A percentile compares a stretch with the other conserved stretches of the same genome.
phyloP scores from a whole-genome alignment of 2,113 vertebrate species.

The Jaculus jaculus region DNA sequence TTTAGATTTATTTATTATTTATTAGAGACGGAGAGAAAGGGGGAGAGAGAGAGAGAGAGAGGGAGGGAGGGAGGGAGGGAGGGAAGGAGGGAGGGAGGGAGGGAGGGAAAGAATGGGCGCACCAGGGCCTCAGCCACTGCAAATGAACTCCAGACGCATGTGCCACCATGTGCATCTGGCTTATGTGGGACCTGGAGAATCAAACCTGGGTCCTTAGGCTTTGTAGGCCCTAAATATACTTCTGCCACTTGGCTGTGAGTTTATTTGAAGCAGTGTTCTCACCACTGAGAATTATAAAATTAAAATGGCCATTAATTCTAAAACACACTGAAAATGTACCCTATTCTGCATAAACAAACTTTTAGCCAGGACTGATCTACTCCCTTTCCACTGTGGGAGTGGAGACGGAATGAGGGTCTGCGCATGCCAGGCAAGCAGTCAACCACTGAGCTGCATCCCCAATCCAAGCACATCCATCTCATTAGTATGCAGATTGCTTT shows the following conservation, averaged over 20 bases:
- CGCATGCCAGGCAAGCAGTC: not conserved
- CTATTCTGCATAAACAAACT: not conserved
- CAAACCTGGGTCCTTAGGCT: too few species aligned
- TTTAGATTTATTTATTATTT: too few species aligned
- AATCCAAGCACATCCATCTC: not conserved
- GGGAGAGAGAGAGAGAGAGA: too few species aligned
- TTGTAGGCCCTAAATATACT: not conserved
- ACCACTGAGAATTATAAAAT: not conserved
- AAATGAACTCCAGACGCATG: too few species aligned
- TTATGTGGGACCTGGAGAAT: too few species aligned
- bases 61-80: too few species aligned
- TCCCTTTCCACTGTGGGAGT: not conserved
- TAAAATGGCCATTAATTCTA: not conserved
- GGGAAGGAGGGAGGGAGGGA: too few species aligned
- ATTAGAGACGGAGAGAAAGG: too few species aligned
- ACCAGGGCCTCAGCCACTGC: too few species aligned
- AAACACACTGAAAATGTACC: not conserved
- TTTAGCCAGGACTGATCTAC: not conserved
- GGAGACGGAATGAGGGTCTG: not conserved
- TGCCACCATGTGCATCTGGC: too few species aligned
- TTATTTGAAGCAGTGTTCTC: not conserved
- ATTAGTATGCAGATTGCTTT: not conserved
- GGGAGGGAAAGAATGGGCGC: too few species aligned
- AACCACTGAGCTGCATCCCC: not conserved
- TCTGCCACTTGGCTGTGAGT: not conserved